Conservation (phyloP, 2,113 vertebrate species). For the Tonatia bakeri region DNA sequence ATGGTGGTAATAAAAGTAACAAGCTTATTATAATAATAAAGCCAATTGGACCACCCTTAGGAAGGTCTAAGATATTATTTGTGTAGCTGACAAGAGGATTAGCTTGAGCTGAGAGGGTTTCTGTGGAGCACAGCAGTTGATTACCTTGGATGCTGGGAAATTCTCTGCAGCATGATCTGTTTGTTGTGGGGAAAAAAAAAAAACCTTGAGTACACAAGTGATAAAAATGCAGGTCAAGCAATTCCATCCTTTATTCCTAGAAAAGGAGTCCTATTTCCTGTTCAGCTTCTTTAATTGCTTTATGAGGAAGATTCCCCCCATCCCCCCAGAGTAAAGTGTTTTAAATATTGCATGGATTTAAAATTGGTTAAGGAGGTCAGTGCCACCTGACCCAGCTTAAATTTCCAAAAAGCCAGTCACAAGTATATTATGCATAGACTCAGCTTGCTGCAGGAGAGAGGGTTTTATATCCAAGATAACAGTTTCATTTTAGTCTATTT, state of each 20-base stretch:
- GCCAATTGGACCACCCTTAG: neutral
- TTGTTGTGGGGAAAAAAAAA: neutral
- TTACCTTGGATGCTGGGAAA: conserved; percentile 47
- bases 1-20: neutral
- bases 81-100: conserved; percentile 57
- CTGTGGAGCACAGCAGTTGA: conserved; percentile 24
- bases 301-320: neutral
- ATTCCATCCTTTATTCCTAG: neutral
- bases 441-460: neutral
- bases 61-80: conserved; percentile 45
- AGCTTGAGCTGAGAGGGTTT: conserved; percentile 37
- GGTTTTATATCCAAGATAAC: conserved; percentile 46
- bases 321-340: conserved; percentile 11
- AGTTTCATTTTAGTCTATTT: conserved; percentile 51
- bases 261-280: conserved; percentile 10
- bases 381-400: conserved; percentile 34
- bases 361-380: conserved; percentile 57
- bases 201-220: conserved; percentile 42
- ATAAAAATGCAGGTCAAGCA: conserved; percentile 2
- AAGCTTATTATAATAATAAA: conserved; percentile 18
- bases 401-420: conserved; percentile 39
- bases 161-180: neutral
- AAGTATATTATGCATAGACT: neutral
- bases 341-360: conserved; percentile 56
- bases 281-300: conserved; percentile 51